A percentile compares a stretch with the other conserved stretches of the same genome.
These are phyloP conservation scores for Alexandromys fortis DNA, from an alignment of 2,113 vertebrate species.

Conservation along the genomic window DNA sequence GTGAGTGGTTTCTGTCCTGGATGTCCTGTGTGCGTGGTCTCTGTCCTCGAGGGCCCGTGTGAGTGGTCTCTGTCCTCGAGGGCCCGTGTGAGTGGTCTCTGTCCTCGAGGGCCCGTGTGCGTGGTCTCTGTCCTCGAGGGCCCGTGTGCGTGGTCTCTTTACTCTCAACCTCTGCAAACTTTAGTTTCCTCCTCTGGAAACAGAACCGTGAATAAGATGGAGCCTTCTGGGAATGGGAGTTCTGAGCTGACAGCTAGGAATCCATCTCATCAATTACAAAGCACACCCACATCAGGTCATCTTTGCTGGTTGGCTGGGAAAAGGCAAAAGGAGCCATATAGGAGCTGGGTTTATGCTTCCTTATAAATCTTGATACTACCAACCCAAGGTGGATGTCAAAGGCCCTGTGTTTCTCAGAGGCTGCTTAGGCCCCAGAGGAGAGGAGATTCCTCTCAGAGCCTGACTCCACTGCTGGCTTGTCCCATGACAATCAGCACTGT, in stretches of 20 bases:
- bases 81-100: background rate
- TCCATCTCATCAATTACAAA: background rate
- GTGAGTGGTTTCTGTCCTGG: background rate
- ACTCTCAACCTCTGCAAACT: background rate
- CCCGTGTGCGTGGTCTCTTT: background rate
- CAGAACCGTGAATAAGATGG: background rate
- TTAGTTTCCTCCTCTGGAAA: background rate
- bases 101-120: too few relatives aligned
- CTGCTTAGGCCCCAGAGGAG: too few relatives aligned
- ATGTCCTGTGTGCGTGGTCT: background rate
- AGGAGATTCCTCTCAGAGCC: background rate
- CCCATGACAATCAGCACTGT: rapidly evolving
- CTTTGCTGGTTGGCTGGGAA: rapidly evolving
- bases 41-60: background rate
- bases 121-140: background rate
- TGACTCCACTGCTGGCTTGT: background rate
- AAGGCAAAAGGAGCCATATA: background rate
- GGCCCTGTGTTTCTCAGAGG: background rate
- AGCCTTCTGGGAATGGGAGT: background rate
- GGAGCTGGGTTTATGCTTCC: background rate
- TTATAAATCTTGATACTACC: background rate
- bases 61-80: background rate
- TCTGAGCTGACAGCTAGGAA: background rate
- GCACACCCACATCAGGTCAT: background rate
- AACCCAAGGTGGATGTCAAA: background rate